Conservation (phyloP, 2,888 invertebrate species). For the Luperina testacea region DNA sequence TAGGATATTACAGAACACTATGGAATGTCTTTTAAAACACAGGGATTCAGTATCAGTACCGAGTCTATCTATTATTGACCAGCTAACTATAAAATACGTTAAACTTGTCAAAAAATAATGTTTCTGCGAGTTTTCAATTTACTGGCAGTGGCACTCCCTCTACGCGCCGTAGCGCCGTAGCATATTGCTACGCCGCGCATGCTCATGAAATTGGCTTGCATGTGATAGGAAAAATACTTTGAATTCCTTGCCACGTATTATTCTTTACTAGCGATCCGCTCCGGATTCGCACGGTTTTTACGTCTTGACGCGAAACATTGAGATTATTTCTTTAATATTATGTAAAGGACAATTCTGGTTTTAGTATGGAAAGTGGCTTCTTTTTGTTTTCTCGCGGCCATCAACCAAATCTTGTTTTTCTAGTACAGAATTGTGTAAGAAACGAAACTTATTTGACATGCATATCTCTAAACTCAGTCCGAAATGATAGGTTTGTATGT, state of each 20-base stretch:
- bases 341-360: neutral
- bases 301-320: neutral
- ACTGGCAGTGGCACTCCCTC: constrained; percentile 16
- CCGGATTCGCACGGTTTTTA: neutral
- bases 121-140: neutral
- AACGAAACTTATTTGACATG: too few species aligned
- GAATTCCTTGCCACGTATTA: constrained; percentile 13
- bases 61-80: constrained; percentile 2
- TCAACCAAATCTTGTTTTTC: too few species aligned
- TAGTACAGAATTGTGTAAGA: too few species aligned
- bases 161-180: constrained; percentile 34
- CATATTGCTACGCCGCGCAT: constrained; percentile 45
- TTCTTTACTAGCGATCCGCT: neutral
- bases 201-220: constrained; percentile 24
- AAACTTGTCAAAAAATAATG: neutral
- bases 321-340: neutral
- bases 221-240: constrained; percentile 14
- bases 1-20: neutral
- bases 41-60: neutral
- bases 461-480: too few species aligned
- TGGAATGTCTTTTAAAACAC: neutral
- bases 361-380: too few species aligned
- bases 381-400: too few species aligned
- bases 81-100: neutral
- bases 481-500: too few species aligned